Base-by-base conservation (phyloP, 2,113 vertebrate genomes). In the Melanotaenia duboulayi region DNA sequence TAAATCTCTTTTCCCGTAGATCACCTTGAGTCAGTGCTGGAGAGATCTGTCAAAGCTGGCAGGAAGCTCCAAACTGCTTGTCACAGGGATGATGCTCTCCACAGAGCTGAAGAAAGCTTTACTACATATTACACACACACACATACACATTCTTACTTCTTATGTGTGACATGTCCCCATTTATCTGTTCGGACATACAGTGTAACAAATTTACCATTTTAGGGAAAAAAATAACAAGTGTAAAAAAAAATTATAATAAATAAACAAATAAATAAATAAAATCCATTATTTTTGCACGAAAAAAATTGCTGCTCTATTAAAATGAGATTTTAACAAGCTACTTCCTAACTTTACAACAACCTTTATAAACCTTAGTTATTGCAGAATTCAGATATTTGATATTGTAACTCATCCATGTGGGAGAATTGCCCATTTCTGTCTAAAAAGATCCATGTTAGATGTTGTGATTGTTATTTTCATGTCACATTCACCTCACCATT, bases 1-100 rank as follows among this genome's bases (percentile, higher is more conserved):
- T 35, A 70, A 70, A 83, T 72, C 24, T 73, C 11, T 78, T 61
- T 59, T 24, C 46, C 58, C 56, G 65, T 64, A 74, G 78, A 76
- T 71, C 71, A 63, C 37, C 71, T 70, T 54, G 58, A 74, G 42
- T 67, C 74, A 49, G 57, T 60, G 60, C 54, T 76, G 71, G 51
- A 57, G 17, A 52, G 39, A 76, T 22, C 55, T 71, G 54, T 71
- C 54, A 51, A 55, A 69, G 63, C 49, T 40, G 65, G 46, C 58
- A 56, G 20, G 39, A 24, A 76, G 54, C 60, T 70, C 20, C 25
- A 28, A 62, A 54, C 49, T 72, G 49, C 48, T 67, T 13, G 35
- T 66, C 59, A 46, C 57, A 71, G 22, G n/a, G n/a, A n/a, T 44
- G 32, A 76, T 77, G 35, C 73, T 56, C 59, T 78, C 58, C 57